Conservation (phyloP, 37 sponge, comb jelly and placozoan species). For the Aplysina aerophoba region DNA sequence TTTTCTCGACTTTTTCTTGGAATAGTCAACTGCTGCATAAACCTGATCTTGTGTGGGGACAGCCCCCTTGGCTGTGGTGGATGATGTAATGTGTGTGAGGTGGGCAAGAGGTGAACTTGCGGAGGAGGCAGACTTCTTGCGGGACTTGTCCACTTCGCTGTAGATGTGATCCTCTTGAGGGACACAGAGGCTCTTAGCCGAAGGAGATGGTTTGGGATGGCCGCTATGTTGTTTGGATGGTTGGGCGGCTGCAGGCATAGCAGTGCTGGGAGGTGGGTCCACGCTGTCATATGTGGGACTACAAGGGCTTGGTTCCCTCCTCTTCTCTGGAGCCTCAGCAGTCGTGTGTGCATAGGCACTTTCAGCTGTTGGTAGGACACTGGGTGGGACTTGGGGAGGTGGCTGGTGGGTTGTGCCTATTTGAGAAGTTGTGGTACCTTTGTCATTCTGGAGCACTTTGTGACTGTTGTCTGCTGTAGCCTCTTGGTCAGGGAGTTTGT, state of each 20-base stretch:
- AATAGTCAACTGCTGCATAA: neutral
- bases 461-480: neutral
- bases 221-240: no score
- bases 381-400: neutral
- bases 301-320: neutral
- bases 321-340: neutral
- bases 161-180: neutral
- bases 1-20: no score
- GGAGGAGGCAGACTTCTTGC: neutral
- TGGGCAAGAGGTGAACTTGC: neutral
- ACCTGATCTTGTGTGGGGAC: neutral
- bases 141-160: neutral
- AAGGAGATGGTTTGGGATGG: no score
- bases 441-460: neutral
- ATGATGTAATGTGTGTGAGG: no score
- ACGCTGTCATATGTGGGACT: no score
- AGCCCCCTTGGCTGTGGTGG: neutral
- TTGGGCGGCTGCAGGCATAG: no score
- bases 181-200: no score
- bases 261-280: no score
- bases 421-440: neutral
- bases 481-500: no score
- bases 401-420: neutral
- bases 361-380: no score
- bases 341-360: no score